Percentiles rank a stretch among this genome's conserved stretches.
phyloP scores from a whole-genome alignment of 2,797 vertebrate genomes.

The Merluccius polli region DNA sequence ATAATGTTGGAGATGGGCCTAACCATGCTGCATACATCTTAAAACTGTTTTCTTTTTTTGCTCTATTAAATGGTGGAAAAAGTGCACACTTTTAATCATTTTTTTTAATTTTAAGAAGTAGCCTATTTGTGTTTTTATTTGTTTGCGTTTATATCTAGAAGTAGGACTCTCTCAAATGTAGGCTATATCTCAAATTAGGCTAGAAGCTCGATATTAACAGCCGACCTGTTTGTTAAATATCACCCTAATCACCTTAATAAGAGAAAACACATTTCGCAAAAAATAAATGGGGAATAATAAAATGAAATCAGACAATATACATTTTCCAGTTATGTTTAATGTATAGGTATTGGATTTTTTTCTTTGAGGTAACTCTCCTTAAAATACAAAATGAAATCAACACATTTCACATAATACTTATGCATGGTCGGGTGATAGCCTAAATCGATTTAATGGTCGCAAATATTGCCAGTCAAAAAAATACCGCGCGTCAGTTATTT shows the following conservation, averaged over 20 bases:
- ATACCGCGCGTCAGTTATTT: neutral
- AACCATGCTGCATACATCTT: too few relatives aligned
- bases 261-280: neutral
- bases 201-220: neutral
- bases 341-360: constrained; percentile 41
- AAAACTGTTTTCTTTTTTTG: neutral
- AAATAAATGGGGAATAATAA: neutral
- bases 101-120: neutral
- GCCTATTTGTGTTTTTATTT: neutral
- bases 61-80: neutral
- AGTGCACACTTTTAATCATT: neutral
- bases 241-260: neutral
- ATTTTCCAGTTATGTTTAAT: constrained; percentile 53
- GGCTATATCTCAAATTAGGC: neutral
- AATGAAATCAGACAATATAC: constrained; percentile 30
- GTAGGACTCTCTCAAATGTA: too few relatives aligned
- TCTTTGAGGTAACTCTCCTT: constrained; percentile 38
- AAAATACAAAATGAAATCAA: constrained; percentile 35
- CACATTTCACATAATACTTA: constrained; percentile 20
- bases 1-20: too few relatives aligned
- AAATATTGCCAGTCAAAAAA: neutral
- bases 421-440: neutral
- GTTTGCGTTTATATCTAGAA: neutral
- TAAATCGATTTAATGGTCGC: neutral
- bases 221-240: neutral